Conservation (phyloP, 2,113 vertebrate species). For the Anguilla rostrata region DNA sequence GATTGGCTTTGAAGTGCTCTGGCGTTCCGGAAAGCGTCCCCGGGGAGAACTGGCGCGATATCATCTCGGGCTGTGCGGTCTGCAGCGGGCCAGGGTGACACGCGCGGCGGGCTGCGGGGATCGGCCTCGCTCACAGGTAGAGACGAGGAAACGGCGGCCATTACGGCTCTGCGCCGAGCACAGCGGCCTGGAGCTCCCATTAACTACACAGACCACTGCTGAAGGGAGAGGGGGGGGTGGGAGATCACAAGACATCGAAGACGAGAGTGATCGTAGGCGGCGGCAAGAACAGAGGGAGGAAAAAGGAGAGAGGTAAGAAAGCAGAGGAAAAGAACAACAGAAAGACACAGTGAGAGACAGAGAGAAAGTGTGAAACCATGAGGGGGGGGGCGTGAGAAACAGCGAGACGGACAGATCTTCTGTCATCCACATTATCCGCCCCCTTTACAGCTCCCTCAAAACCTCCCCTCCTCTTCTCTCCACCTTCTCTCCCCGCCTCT, state of each 20-base stretch:
- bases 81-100: neutral
- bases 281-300: too few relatives aligned
- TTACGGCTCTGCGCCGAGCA: neutral
- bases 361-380: neutral
- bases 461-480: neutral
- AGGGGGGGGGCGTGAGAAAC: neutral
- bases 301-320: neutral
- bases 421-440: neutral
- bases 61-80: neutral
- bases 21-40: neutral
- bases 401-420: neutral
- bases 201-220: neutral
- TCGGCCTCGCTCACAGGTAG: neutral
- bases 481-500: neutral
- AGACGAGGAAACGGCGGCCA: neutral
- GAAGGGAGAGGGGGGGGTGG: neutral
- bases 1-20: neutral
- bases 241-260: neutral
- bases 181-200: neutral
- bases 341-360: neutral
- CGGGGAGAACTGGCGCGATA: neutral
- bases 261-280: too few relatives aligned
- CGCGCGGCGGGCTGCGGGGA: neutral
- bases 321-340: neutral
- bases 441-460: neutral